phyloP scores from a whole-genome alignment of 2,113 vertebrate genomes.

The Anthoscopus minutus region DNA sequence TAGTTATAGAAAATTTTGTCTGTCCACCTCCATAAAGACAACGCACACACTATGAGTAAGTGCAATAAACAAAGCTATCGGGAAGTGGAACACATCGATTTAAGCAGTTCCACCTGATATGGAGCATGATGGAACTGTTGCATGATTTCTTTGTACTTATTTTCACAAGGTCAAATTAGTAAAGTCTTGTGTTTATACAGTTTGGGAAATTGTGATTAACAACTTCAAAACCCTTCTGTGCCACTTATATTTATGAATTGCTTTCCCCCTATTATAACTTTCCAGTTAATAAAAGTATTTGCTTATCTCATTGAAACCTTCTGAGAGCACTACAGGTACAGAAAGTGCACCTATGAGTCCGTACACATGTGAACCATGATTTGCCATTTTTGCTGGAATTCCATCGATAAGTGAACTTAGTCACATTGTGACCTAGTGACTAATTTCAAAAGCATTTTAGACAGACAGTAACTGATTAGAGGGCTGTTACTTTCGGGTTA shows the following conservation, averaged over 20 bases:
- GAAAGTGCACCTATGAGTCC: background rate
- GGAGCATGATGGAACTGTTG: background rate
- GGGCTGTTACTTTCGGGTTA: conserved; percentile 9
- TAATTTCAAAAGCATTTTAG: conserved; percentile 34
- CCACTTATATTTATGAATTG: background rate
- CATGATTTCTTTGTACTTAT: background rate
- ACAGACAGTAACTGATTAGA: conserved; percentile 41
- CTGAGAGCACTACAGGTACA: background rate
- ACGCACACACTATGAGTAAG: background rate
- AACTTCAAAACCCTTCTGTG: background rate
- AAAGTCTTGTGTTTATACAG: background rate
- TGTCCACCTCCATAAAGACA: background rate
- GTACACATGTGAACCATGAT: background rate
- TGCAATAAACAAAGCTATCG: background rate
- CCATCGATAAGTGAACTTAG: conserved; percentile 8
- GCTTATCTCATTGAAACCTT: background rate
- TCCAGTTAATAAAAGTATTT: background rate
- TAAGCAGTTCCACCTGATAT: background rate
- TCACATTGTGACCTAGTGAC: conserved; percentile 40
- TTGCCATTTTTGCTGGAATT: conserved; percentile 35
- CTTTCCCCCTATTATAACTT: background rate
- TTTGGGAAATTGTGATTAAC: background rate
- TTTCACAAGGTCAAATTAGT: background rate
- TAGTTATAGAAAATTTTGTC: background rate
- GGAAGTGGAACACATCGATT: background rate